Base-by-base conservation (phyloP, 2,888 invertebrate genomes). In the Orchesella flavescens region DNA sequence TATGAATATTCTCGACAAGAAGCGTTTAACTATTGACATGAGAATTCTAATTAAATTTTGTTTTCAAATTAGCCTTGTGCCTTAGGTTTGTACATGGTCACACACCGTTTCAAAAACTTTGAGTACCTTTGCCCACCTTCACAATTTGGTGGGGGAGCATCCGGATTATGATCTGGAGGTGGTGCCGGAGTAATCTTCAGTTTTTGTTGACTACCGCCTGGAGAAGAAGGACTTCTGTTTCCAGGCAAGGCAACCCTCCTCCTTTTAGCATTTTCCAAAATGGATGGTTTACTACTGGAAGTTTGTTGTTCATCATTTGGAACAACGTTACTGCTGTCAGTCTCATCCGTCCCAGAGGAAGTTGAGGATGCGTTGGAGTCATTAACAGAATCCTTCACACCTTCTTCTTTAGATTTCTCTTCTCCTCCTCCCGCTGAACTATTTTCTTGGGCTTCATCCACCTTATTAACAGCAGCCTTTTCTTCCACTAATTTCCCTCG, bases 41-140 rank as follows among this genome's bases (percentile, higher is more conserved):
- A 34, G 7, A 34, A 34, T 34, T 34, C 34, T 34, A 34, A 34
- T 34, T 34, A 34, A 34, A 34, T 4, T 7, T 34, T 34, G 34
- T 34, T 34, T 34, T 34, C 19, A 17, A n/a, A 13, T 66, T 66
- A 66, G 17, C 79, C 72, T 57, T 72, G 79, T 19, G 66, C 23
- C 23, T 21, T 73, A 10, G 80, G 80, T 44, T 80, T 80, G 59
- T 80, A 80, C 66, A 68, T 80, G 34, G 80, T 74, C 34, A 80
- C 73, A 57, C 80, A 80, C 57, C 59, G 43, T 34, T 80, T 80
- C 34, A 80, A 65, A 74, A 80, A 80, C 24, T 74, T 80, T 1
- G 73, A 73, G 66, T 80, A 80, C 19, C 80, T 73, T 44, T 73
- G 73, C 1, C 80, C 80, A n/a, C 65, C 80, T 10, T 80, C 80